phyloP scores from a whole-genome alignment of 2,797 vertebrate genomes.

The Alosa sapidissima region DNA sequence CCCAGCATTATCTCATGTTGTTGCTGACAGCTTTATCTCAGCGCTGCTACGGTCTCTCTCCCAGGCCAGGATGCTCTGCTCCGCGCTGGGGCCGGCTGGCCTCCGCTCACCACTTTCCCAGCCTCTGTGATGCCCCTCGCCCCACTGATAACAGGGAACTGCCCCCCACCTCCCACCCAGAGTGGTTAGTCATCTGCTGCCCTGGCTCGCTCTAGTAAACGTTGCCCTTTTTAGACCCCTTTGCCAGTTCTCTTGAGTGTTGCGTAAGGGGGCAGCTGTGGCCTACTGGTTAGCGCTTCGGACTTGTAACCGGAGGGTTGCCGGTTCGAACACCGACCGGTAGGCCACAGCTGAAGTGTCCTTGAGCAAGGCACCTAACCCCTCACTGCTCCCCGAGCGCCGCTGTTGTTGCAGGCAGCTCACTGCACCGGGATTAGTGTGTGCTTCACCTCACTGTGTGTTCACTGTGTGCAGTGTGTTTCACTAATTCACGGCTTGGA shows the following conservation, averaged over 20 bases:
- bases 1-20: not conserved
- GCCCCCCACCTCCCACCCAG: not conserved
- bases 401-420: no score
- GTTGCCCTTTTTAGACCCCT: not conserved
- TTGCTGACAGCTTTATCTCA: conserved; percentile 22
- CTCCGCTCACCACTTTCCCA: not conserved
- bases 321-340: no score
- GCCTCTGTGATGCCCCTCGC: not conserved
- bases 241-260: not conserved
- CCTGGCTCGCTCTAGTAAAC: not conserved
- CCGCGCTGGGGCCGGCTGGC: not conserved
- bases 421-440: no score
- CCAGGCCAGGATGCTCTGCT: not conserved
- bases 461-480: no score
- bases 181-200: not conserved
- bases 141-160: not conserved
- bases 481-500: no score
- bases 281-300: no score
- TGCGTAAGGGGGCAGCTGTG: not conserved
- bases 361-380: no score
- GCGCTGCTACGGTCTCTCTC: not conserved
- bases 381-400: no score
- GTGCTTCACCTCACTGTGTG: no score
- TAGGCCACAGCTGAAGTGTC: no score
- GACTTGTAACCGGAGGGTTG: no score